These are phyloP conservation scores for Campoplex nolae DNA, from an alignment of 2,888 invertebrate species.

Conservation along the genomic window DNA sequence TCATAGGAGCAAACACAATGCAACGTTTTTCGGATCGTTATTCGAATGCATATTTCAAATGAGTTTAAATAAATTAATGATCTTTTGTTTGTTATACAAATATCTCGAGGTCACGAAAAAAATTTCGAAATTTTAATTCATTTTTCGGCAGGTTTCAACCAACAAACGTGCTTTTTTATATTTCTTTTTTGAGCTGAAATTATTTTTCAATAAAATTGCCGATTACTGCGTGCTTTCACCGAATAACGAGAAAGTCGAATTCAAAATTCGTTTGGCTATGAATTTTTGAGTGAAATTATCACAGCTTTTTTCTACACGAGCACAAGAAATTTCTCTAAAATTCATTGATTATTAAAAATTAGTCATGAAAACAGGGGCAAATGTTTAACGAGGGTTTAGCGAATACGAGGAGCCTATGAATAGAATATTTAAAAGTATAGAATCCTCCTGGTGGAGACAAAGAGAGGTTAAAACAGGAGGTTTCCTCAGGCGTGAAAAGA, in stretches of 20 bases:
- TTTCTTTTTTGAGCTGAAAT: background rate
- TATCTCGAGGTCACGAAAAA: too few species aligned
- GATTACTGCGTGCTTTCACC: too few species aligned
- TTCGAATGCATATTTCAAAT: background rate
- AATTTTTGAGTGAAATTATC: too few species aligned
- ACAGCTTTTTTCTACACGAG: too few species aligned
- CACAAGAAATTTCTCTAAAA: too few species aligned
- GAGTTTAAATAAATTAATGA: background rate
- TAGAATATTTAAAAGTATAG: conserved; percentile 6
- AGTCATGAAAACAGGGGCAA: background rate
- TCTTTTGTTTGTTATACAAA: background rate
- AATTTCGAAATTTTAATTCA: too few species aligned
- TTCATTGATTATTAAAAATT: background rate
- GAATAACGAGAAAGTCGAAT: too few species aligned
- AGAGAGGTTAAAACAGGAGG: background rate
- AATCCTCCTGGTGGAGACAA: background rate
- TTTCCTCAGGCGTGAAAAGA: conserved; percentile 41
- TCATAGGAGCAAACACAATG: background rate
- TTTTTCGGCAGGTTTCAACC: too few species aligned
- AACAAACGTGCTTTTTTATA: too few species aligned
- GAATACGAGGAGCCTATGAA: conserved; percentile 15
- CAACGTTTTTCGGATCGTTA: background rate
- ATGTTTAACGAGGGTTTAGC: too few species aligned
- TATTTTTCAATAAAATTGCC: background rate
- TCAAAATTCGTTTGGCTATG: too few species aligned